Base-by-base conservation (phyloP, 2,888 invertebrate genomes). In the Prenolepis imparis region DNA sequence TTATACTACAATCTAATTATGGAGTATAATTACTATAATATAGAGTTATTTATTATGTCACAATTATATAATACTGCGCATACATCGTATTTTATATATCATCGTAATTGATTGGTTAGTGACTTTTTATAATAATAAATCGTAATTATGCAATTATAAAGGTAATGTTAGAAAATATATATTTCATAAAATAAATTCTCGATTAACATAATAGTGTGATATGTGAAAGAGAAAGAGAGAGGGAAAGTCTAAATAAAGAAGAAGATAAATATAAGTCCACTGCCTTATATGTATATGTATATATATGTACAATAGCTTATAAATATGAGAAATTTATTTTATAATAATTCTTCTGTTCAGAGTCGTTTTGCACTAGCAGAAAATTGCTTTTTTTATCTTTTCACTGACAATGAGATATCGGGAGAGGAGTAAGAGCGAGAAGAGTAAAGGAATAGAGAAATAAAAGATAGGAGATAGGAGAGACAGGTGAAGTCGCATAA, bases 21-120 rank as follows among this genome's bases (percentile, higher is more conserved):
- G 9, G 41, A 32, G 28, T 12, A 70, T 57, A 39, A 72, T 41
- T 57, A 57, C 4, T 59, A 28, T 2, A 73, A 28, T 39, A 73
- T 57, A 59, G 59, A 59, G n/a, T 28, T 39, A 39, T 73, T 73
- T 73, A 41, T 73, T 41, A 41, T 41, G 11, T 39, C 59, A 39
- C 12, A 59, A 68, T 55, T 36, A 70, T 70, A 39, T 15, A 44
- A 48, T 67, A 55, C 3, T 2, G n/a, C 9, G 12, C 15, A n/a
- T 28, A 28, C 12, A 59, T 57, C 1, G 8, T 41, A 59, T 59
- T 59, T 24, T 8, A 18, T 55, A 59, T 18, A 24, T 72, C 3
- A 24, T 73, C 24, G 55, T 57, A 57, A 57, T 32, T 55, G 18
- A 68, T 48, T 68, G 48, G 15, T 32, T 55, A 70, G 36, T 55